A percentile compares a stretch with the other conserved stretches of the same genome.
Conservation (phyloP, 2,797 vertebrate genomes). For the Triplophysa yarkandensis region DNA sequence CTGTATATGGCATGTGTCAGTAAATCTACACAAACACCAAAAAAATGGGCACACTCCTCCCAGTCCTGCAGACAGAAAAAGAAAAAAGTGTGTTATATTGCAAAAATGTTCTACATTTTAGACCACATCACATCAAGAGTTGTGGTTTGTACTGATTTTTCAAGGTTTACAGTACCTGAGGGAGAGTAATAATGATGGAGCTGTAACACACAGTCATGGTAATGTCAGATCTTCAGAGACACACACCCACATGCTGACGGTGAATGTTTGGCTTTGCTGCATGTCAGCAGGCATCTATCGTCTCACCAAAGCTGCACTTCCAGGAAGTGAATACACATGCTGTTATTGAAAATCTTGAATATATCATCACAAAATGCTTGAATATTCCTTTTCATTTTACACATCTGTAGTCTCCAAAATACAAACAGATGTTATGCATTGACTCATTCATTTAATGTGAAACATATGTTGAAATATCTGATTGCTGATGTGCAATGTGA, state of each 20-base stretch:
- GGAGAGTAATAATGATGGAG: neutral
- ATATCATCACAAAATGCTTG: neutral
- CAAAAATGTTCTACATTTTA: neutral
- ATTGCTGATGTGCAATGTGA: no score
- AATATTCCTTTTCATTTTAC: neutral
- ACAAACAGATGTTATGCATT: no score
- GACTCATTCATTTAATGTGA: no score
- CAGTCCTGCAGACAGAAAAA: neutral
- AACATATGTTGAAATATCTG: no score
- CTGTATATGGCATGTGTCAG: neutral
- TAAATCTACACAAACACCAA: neutral
- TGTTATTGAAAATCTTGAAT: neutral
- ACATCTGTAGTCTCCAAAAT: no score
- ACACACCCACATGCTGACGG: constrained; percentile 28
- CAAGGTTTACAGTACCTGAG: neutral
- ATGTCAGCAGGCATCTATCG: neutral
- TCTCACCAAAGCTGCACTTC: constrained; percentile 3
- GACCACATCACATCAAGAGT: no score
- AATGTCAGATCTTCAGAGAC: constrained; percentile 20
- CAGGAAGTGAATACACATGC: neutral
- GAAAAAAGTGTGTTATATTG: neutral
- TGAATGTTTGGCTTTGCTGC: constrained; percentile 6
- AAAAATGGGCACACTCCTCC: neutral
- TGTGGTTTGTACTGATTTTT: neutral
- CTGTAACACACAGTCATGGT: neutral